phyloP scores from a whole-genome alignment of 2,888 invertebrate species.

The Trachelus iudaicus region DNA sequence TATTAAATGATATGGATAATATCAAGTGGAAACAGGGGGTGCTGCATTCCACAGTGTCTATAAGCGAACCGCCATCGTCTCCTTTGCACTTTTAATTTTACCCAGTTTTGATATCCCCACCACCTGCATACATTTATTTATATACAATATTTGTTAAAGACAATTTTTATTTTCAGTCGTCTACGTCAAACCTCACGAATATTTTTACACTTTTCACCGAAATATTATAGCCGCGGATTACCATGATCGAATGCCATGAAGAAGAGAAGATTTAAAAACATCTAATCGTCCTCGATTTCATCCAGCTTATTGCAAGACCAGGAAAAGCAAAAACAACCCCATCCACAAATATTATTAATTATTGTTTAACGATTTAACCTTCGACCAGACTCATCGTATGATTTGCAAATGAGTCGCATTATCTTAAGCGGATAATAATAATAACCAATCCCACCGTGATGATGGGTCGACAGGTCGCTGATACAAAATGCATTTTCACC shows the following conservation, averaged over 20 bases:
- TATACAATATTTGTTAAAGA: too few relatives aligned
- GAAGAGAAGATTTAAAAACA: too few relatives aligned
- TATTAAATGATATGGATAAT: too few relatives aligned
- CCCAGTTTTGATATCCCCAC: too few relatives aligned
- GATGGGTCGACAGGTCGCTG: slow-evolving; percentile 51
- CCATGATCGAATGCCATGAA: background rate
- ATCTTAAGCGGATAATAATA: slow-evolving; percentile 33
- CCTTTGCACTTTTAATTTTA: background rate
- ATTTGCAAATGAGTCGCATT: slow-evolving; percentile 12
- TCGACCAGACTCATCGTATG: slow-evolving; percentile 28
- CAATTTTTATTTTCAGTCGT: background rate
- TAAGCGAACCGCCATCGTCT: background rate
- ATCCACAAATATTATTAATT: background rate
- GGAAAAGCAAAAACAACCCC: background rate
- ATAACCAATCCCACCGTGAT: background rate
- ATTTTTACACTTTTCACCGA: background rate
- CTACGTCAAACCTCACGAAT: background rate
- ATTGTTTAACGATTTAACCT: slow-evolving; percentile 38
- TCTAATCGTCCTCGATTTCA: too few relatives aligned
- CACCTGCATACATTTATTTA: too few relatives aligned
- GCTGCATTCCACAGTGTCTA: too few relatives aligned
- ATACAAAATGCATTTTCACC: slow-evolving; percentile 42
- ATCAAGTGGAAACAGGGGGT: too few relatives aligned
- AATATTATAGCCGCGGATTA: background rate
- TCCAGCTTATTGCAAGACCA: background rate